Percentiles rank a stretch among this genome's conserved stretches.
These are phyloP conservation scores for Lanistes nyassanus DNA, from an alignment of 1,140 invertebrate species.

Conservation along the genomic window DNA sequence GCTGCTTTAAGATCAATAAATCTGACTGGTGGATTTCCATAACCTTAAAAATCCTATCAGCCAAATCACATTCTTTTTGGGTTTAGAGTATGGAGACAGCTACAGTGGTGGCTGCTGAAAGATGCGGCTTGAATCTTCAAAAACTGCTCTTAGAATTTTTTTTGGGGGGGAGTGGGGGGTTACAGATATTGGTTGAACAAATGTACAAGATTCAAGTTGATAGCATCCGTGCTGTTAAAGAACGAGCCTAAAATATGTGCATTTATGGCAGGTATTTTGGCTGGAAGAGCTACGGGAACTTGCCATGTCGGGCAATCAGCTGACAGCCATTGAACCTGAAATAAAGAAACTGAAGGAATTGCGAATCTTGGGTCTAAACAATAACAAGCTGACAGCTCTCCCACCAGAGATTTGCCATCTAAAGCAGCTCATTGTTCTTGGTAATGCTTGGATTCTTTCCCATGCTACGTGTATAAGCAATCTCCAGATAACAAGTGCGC, in stretches of 20 bases:
- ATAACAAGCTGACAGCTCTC: conserved; percentile 50
- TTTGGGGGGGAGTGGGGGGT: too few relatives aligned
- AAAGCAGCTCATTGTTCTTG: conserved; percentile 48
- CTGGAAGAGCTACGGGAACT: conserved; percentile 54
- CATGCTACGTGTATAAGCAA: too few relatives aligned
- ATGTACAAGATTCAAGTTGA: too few relatives aligned
- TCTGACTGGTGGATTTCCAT: background rate
- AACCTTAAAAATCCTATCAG: background rate
- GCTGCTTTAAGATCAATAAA: too few relatives aligned
- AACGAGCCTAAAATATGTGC: too few relatives aligned
- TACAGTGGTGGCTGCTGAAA: background rate
- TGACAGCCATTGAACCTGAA: conserved; percentile 54
- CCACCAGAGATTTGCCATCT: conserved; percentile 56
- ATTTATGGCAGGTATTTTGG: conserved; percentile 46
- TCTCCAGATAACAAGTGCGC: too few relatives aligned
- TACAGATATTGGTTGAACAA: too few relatives aligned
- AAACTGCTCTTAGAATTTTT: background rate
- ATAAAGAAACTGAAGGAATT: conserved; percentile 51
- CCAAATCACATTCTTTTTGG: background rate
- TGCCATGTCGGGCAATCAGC: conserved; percentile 54
- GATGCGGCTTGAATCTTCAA: background rate
- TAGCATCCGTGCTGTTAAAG: too few relatives aligned
- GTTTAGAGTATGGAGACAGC: background rate
- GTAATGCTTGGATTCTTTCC: too few relatives aligned
- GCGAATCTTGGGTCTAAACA: conserved; percentile 57